A percentile compares a stretch with the other conserved stretches of the same genome.
Evolutionary conservation across 2,888 invertebrate species (phyloP).

Genomic region (Cancer borealis): DNA sequence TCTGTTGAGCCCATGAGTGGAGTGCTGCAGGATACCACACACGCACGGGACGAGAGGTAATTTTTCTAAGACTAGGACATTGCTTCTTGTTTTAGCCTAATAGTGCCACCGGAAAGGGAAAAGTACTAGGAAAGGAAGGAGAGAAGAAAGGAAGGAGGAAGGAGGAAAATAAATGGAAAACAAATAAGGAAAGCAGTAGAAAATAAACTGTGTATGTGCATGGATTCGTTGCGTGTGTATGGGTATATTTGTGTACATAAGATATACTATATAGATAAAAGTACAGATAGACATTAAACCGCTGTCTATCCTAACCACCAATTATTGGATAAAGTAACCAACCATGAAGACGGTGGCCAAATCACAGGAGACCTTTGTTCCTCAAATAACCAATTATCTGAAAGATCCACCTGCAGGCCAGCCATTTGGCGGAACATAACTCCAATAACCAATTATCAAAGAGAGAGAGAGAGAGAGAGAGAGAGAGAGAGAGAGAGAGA

Average conservation of each 20-base stretch:
- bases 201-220: neutral
- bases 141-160: neutral
- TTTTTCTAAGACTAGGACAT: neutral
- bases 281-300: neutral
- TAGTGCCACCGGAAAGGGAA: neutral
- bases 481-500: conserved; percentile 3
- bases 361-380: neutral
- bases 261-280: neutral
- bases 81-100: neutral
- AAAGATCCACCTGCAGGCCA: neutral
- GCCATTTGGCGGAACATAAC: conserved; percentile 2
- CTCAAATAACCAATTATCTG: conserved; percentile 21
- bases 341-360: neutral
- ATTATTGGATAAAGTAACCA: neutral
- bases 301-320: neutral
- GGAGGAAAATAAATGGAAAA: neutral
- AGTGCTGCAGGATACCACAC: too few species aligned
- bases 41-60: neutral
- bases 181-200: neutral
- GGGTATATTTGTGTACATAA: too few species aligned
- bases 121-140: neutral
- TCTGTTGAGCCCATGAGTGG: too few species aligned
- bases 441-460: conserved; percentile 7
- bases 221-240: too few species aligned
- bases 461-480: conserved; percentile 22